Percentiles rank a stretch among this genome's conserved stretches.
Evolutionary conservation across 1,140 invertebrate genomes (phyloP).

Genomic region (Agrypnia vestita): DNA sequence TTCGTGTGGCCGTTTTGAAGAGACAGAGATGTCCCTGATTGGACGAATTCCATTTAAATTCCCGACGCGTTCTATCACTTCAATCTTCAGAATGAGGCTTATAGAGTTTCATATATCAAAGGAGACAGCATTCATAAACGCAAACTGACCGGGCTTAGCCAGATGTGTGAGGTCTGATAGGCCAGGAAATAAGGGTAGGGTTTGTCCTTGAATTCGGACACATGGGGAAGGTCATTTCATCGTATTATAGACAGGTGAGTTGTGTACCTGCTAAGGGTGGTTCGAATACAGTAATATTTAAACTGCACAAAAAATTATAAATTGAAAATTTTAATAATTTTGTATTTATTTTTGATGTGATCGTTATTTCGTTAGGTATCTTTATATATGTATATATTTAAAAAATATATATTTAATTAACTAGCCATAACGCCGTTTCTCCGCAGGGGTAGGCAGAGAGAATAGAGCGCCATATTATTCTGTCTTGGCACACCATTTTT

Average conservation of each 20-base stretch:
- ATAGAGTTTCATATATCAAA: constrained; percentile 37
- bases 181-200: not conserved
- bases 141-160: not conserved
- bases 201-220: constrained; percentile 55
- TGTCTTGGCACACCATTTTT: too few relatives aligned
- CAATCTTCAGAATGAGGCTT: constrained; percentile 33
- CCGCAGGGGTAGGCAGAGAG: too few relatives aligned
- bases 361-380: too few relatives aligned
- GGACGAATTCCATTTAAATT: constrained; percentile 46
- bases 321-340: too few relatives aligned
- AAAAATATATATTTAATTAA: too few relatives aligned
- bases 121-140: constrained; percentile 27
- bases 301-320: too few relatives aligned
- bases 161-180: not conserved
- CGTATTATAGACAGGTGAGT: constrained; percentile 53
- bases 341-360: too few relatives aligned
- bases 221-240: constrained; percentile 54
- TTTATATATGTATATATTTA: too few relatives aligned
- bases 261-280: constrained; percentile 48
- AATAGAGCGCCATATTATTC: too few relatives aligned
- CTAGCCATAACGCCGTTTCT: too few relatives aligned
- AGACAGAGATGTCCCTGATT: constrained; percentile 46
- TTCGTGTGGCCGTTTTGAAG: constrained; percentile 25
- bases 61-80: constrained; percentile 46
- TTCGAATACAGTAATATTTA: not conserved